phyloP scores from a whole-genome alignment of 2,888 invertebrate genomes.

The Nomada lathburiana region DNA sequence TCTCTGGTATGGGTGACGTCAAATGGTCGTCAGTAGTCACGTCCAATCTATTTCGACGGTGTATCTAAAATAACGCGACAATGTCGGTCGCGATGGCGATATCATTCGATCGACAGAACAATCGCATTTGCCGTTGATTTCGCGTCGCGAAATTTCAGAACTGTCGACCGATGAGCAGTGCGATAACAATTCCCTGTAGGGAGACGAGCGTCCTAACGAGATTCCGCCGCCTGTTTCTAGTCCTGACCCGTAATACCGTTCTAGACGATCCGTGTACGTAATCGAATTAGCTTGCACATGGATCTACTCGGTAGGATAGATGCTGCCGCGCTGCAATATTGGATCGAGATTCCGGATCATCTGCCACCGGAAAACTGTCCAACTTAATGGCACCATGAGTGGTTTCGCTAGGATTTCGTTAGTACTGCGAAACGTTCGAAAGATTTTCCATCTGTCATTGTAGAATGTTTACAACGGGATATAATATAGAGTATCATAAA shows the following conservation, averaged over 20 bases:
- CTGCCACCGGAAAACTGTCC: constrained; percentile 20
- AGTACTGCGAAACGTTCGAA: not conserved
- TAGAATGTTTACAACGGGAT: not conserved
- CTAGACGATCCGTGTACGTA: constrained; percentile 62
- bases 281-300: constrained; percentile 72
- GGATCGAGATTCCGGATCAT: constrained; percentile 45
- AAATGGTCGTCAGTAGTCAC: no score
- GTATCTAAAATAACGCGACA: not conserved
- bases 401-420: not conserved
- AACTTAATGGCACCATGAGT: constrained; percentile 12
- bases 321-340: constrained; percentile 44
- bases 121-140: constrained; percentile 55
- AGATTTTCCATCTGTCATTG: not conserved
- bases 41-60: not conserved
- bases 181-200: constrained; percentile 72
- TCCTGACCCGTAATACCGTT: constrained; percentile 59
- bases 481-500: no score
- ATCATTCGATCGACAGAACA: constrained; percentile 25
- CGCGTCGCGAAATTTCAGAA: constrained; percentile 49
- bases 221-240: constrained; percentile 62
- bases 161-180: constrained; percentile 49
- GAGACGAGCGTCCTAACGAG: constrained; percentile 73
- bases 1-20: no score
- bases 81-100: not conserved
- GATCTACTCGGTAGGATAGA: constrained; percentile 56